Evolutionary conservation across 2,888 invertebrate species (phyloP), one percentile per base, ranked within the genome.

Genomic region (Alcis repandata): DNA sequence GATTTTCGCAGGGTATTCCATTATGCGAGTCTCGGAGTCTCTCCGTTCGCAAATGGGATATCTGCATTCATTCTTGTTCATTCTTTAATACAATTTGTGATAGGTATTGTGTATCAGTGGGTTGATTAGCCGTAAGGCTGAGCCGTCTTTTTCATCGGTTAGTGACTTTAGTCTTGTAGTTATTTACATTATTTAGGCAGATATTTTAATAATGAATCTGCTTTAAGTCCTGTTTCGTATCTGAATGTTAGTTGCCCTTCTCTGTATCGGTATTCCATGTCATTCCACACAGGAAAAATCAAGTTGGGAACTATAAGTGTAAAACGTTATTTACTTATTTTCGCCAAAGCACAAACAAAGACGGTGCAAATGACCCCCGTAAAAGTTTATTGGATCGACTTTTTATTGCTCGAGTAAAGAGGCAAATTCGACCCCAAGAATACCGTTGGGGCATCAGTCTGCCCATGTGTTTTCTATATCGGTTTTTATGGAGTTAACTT

Each of bases 1-100:
- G 74, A 80, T 78, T 78, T 75, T 63, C 59, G 52, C 67, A 43
- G 66, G 43, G 54, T 62, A 46, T 58, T 67, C 57, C 56, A 68
- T 71, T 70, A 72, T 69, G 72, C 62, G 59, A 71, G 69, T 67
- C 54, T 32, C 19, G 33, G 43, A 36, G 57, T 11, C 51, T 64
- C 59, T 56, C 27, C 51, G 20, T 65, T 65, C 57, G 57, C 40
- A 27, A n/a, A 56, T 38, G 13, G 52, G 59, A 64, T 41, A 41
- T 57, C 33, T 52, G 45, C 43, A 54, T 41, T 54, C 22, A 33
- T 61, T 45, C 15, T 62, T 36, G 27, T 41, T 27, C 8, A 38
- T 8, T 38, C 17, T 11, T 40, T 43, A n/a, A 38, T 15, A 38
- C 22, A 20, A 33, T 9, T 33, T 15, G n/a, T 9, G 19, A 33